Evolutionary conservation across 2,113 vertebrate species (phyloP).

Genomic region (Emydura subglobosa): DNA sequence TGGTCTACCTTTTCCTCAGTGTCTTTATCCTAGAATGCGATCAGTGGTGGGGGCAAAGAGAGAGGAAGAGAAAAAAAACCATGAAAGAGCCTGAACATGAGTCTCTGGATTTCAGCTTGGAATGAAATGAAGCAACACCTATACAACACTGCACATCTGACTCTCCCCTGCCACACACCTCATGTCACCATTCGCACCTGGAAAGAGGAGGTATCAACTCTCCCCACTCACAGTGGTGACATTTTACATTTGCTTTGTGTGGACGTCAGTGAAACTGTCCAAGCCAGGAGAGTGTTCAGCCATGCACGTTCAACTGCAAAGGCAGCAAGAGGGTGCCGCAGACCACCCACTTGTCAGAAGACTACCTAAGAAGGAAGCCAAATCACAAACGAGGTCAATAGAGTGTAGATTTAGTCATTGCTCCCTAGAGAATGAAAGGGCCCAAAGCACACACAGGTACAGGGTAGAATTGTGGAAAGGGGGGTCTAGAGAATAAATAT

Average conservation of each 20-base stretch:
- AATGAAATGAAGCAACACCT: not conserved
- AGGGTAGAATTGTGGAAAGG: not conserved
- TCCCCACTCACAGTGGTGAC: not conserved
- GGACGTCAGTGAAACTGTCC: not conserved
- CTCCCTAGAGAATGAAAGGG: not conserved
- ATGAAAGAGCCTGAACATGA: not conserved
- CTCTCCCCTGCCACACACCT: not conserved
- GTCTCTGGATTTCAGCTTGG: not conserved
- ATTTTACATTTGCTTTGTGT: not conserved
- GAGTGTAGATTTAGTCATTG: not conserved
- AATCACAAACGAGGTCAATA: not conserved
- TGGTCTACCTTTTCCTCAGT: conserved; percentile 40
- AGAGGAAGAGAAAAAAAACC: not conserved
- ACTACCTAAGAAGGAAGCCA: not conserved
- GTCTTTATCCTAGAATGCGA: conserved; percentile 64
- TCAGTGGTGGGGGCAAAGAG: conserved; percentile 27
- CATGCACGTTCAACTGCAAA: not conserved
- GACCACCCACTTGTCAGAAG: not conserved
- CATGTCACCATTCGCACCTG: not conserved
- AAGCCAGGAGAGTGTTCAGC: not conserved
- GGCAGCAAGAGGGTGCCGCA: not conserved
- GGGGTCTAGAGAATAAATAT: not conserved
- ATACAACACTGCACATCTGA: not conserved
- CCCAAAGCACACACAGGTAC: not conserved
- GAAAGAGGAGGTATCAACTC: not conserved